Evolutionary conservation across 2,888 invertebrate species (phyloP), one percentile per base, ranked within the genome.

Genomic region (Cheilosia variabilis): DNA sequence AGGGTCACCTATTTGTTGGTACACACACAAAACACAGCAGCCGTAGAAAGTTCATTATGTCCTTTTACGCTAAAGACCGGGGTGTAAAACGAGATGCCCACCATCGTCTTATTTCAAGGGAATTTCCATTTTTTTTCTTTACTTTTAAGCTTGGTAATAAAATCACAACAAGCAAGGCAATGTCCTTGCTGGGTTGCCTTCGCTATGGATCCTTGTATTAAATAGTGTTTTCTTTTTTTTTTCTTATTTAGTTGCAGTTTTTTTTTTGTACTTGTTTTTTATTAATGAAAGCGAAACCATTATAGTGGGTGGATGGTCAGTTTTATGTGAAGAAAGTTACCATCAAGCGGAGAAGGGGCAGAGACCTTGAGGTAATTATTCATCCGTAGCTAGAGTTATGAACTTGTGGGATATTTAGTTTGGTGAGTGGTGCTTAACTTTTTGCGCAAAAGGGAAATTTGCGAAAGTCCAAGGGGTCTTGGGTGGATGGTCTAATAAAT

Each of bases 111-210:
- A 62, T 37, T 43, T 37, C 24, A 24, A 53, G 37, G 27, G 62
- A 58, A 45, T 76, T 66, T 31, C 7, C 0, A 31, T 34, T 10
- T 37, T 37, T 37, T 37, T 34, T 37, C 13, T 37, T 76, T 43
- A 13, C 72, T 73, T 45, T 57, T 66, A 66, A 79, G 66, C 66
- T 73, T 66, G 71, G 73, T 68, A 80, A 66, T 80, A 80, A 80
- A 80, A 66, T 73, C 72, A 66, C 73, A 73, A 53, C 66, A 37
- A 63, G 15, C 37, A 37, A 13, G 13, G 37, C 37, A 68, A 53
- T 60, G 80, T 80, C 80, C 73, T 73, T 80, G 72, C 53, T 45
- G 31, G 45, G 66, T 27, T 50, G 71, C 65, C 50, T 66, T 63
- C 17, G 4, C 41, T 57, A 9, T 9, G 31, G 24, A 37, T 60